Percentiles rank a stretch among this genome's conserved stretches.
Evolutionary conservation across 2,888 invertebrate species (phyloP).

Genomic region (Microchrysa polita): DNA sequence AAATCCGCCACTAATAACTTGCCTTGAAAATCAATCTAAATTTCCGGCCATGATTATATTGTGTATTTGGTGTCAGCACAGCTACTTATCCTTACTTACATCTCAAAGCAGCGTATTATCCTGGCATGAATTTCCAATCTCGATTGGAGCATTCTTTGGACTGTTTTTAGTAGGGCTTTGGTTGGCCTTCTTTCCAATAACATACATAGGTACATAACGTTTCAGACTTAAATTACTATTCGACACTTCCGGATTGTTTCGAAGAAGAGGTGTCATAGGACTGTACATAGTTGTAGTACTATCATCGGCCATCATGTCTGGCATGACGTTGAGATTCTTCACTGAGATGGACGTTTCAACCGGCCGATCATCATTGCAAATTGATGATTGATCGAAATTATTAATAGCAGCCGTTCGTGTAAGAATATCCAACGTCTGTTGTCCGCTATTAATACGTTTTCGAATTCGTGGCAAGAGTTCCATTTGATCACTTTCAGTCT

Average conservation of each 20-base stretch:
- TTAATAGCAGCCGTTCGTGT: conserved; percentile 49
- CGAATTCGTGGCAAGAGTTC: conserved; percentile 56
- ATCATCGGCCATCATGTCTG: conserved; percentile 47
- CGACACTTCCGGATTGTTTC: conserved; percentile 30
- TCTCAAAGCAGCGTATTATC: conserved; percentile 28
- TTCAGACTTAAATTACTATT: conserved; percentile 48
- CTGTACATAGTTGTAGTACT: conserved; percentile 47
- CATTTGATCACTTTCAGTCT: conserved; percentile 64
- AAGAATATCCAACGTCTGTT: conserved; percentile 47
- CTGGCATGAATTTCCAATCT: conserved; percentile 21
- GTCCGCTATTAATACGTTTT: conserved; percentile 52
- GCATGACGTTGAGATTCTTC: conserved; percentile 48
- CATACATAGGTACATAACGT: conserved; percentile 52
- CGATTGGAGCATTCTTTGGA: conserved; percentile 22
- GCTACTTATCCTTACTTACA: no score
- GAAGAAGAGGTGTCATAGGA: conserved; percentile 51
- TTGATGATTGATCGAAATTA: conserved; percentile 48
- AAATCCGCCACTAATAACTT: no score
- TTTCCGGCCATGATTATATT: no score
- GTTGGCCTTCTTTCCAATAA: conserved; percentile 37
- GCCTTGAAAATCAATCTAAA: no score
- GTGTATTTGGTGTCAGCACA: no score
- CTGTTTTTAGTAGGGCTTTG: conserved; percentile 28
- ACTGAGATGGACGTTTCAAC: conserved; percentile 18
- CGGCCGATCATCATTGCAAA: background rate